Percentiles rank a stretch among this genome's conserved stretches.
phyloP scores from a whole-genome alignment of 2,888 invertebrate species.

The Serripes groenlandicus region DNA sequence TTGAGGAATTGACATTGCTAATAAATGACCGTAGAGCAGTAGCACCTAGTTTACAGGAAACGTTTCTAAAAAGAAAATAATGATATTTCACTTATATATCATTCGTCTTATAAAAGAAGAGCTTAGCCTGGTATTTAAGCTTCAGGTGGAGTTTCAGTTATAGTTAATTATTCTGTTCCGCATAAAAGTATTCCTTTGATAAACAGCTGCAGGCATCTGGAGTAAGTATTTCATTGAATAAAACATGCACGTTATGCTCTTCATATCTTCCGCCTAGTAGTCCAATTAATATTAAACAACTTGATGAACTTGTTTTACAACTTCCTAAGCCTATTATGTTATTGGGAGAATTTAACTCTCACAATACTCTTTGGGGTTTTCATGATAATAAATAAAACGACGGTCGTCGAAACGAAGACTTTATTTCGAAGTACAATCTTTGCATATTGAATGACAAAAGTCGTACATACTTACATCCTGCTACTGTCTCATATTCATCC shows the following conservation, averaged over 20 bases:
- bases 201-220: not conserved
- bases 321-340: not conserved
- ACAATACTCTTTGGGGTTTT: no score
- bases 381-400: no score
- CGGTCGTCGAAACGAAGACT: no score
- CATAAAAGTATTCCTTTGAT: not conserved
- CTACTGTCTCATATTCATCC: not conserved
- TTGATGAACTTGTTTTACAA: not conserved
- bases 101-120: not conserved
- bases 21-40: not conserved
- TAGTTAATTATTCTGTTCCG: not conserved
- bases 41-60: not conserved
- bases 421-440: not conserved
- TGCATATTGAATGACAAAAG: not conserved
- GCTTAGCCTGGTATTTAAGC: not conserved
- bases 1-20: not conserved
- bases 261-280: not conserved
- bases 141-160: not conserved
- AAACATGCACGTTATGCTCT: not conserved
- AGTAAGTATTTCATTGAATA: not conserved
- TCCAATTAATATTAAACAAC: not conserved
- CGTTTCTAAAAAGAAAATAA: not conserved
- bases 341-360: no score
- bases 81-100: not conserved
- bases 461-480: not conserved